Evolutionary conservation across 2,888 invertebrate genomes (phyloP).

Genomic region (Oscheius onirici): DNA sequence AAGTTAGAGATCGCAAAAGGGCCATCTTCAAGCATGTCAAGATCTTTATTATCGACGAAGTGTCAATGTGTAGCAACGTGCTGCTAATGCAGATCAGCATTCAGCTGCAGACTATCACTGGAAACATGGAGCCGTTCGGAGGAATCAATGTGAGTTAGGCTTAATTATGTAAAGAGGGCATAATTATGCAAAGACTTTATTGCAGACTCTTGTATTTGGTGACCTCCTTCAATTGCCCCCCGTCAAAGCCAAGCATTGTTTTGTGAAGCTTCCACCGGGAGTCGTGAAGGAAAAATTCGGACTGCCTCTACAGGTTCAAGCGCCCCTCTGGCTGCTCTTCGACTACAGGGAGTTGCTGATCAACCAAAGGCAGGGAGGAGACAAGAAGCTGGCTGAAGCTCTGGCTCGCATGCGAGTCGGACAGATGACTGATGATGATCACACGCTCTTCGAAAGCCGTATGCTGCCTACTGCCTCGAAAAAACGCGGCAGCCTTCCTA

Average conservation of each 20-base stretch:
- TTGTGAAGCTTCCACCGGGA: not conserved
- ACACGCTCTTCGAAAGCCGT: not conserved
- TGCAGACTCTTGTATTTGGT: slow-evolving; percentile 10
- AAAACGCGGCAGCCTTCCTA: no score
- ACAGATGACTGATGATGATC: not conserved
- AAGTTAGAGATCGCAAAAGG: not conserved
- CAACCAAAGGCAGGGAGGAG: no score
- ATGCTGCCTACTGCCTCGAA: not conserved
- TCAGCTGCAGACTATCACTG: slow-evolving; percentile 34
- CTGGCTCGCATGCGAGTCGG: not conserved
- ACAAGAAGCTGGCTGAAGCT: no score
- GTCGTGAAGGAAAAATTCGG: not conserved
- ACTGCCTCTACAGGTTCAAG: not conserved
- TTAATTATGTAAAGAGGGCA: slow-evolving; percentile 15
- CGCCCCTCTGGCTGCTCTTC: not conserved
- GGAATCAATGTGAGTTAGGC: slow-evolving; percentile 5
- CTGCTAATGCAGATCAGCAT: slow-evolving; percentile 33
- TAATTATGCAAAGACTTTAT: no score
- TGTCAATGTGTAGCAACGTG: slow-evolving; percentile 31
- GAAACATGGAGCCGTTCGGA: slow-evolving; percentile 29
- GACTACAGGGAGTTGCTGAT: not conserved
- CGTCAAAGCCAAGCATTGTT: not conserved
- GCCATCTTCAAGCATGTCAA: slow-evolving; percentile 11
- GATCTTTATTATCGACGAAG: slow-evolving; percentile 42
- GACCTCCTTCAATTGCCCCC: slow-evolving; percentile 44